Evolutionary conservation across 1,140 invertebrate species (phyloP), one percentile per base, ranked within the genome.

Genomic region (Berghia stephanieae): DNA sequence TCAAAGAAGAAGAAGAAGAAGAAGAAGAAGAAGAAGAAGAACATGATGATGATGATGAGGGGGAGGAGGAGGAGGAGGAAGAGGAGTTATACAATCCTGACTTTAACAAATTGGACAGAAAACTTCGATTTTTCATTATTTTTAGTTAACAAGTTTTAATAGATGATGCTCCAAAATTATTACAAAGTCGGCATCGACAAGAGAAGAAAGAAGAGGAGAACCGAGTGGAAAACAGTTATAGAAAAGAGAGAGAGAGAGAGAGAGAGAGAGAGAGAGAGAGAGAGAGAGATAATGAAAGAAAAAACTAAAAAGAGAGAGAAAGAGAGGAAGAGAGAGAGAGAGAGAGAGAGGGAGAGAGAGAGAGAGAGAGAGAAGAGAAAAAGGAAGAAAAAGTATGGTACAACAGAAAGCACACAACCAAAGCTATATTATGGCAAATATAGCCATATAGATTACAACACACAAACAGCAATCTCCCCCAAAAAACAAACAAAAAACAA

Each of bases 251-350:
- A 74, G 24, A 74, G 38, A 74, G 36, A 38, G 44, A 40, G 36
- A 73, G 77, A 68, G 71, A 38, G 42, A 31, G 36, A 43, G 27
- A 55, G 38, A 60, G 67, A 70, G 40, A 70, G n/a, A 75, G 57
- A 75, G 21, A 40, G 40, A 75, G 40, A 49, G 40, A 43, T 44
- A 0, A 13, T 49, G 43, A 31, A 3, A 27, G n/a, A 31, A 2
- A n/a, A n/a, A 52, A 44, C n/a, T 44, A 8, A 42, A n/a, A 27
- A 73, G 55, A 66, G 57, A 57, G 66, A 34, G n/a, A 43, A 24
- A 70, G 49, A 63, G 67, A 40, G 42, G 43, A 44, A 55, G 13
- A 3, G 24, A 24, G 31, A 55, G 40, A 24, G 43, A 57, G 49
- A 69, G 46, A 68, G 3, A 40, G n/a, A 40, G 40, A 49, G 24